These are phyloP conservation scores for Pinna nobilis DNA, from an alignment of 1,140 invertebrate species.

Conservation along the genomic window DNA sequence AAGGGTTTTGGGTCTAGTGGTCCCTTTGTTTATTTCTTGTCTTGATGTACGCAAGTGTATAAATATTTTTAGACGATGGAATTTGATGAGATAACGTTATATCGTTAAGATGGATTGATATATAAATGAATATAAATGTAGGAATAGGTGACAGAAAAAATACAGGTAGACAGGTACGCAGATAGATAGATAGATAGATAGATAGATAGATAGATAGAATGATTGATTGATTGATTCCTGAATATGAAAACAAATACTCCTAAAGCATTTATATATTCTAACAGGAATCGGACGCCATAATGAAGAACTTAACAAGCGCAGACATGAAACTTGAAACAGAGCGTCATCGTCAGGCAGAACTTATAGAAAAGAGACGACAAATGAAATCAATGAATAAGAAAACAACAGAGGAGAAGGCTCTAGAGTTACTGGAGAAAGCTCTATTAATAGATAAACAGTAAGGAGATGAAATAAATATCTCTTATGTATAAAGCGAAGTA, in stretches of 20 bases:
- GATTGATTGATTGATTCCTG: background rate
- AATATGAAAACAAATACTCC: too few species aligned
- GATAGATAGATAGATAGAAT: background rate
- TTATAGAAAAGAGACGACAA: constrained; percentile 48
- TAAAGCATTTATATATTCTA: background rate
- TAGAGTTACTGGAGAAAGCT: constrained; percentile 62
- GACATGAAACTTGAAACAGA: constrained; percentile 41
- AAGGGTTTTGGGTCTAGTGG: too few species aligned
- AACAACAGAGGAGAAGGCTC: constrained; percentile 56
- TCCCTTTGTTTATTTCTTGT: too few species aligned
- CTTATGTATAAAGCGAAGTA: background rate
- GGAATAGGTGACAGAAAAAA: too few species aligned
- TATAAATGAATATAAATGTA: too few species aligned
- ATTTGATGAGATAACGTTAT: too few species aligned
- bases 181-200: background rate
- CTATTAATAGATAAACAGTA: constrained; percentile 63
- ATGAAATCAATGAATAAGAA: constrained; percentile 48
- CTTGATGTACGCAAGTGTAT: too few species aligned
- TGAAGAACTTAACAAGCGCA: constrained; percentile 51
- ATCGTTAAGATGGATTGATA: too few species aligned
- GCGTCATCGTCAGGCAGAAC: constrained; percentile 54
- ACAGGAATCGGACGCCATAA: constrained; percentile 55
- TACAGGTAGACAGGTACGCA: too few species aligned
- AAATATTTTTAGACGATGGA: too few species aligned
- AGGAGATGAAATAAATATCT: constrained; percentile 9